phyloP scores from a whole-genome alignment of 2,888 invertebrate species.

The Eretmocerus hayati region DNA sequence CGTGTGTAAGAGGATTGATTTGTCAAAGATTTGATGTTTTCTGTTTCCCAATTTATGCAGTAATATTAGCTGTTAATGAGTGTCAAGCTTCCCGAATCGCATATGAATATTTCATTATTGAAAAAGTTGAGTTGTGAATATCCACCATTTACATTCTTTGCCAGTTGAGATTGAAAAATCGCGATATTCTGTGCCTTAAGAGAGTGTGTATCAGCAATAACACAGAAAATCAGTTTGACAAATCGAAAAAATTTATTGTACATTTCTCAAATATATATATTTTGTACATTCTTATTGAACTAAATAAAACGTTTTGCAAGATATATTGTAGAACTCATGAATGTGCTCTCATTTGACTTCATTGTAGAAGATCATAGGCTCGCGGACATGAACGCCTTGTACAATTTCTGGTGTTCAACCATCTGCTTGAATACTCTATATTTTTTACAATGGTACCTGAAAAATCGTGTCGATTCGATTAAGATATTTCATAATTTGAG shows the following conservation, averaged over 20 bases:
- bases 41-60: slow-evolving; percentile 9
- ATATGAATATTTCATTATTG: too few species aligned
- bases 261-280: slow-evolving; percentile 20
- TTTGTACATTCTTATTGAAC: slow-evolving; percentile 20
- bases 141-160: slow-evolving; percentile 6
- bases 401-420: slow-evolving; percentile 63
- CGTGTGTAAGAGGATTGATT: too few species aligned
- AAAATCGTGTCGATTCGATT: too few species aligned
- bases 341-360: not conserved
- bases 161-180: slow-evolving; percentile 18
- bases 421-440: slow-evolving; percentile 77
- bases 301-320: slow-evolving; percentile 19
- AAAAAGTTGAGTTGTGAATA: too few species aligned
- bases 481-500: not conserved
- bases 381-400: slow-evolving; percentile 22
- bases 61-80: not conserved
- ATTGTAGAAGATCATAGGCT: too few species aligned
- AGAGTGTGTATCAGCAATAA: slow-evolving; percentile 19
- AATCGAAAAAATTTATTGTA: slow-evolving; percentile 17
- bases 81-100: too few species aligned
- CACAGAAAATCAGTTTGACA: slow-evolving; percentile 9
- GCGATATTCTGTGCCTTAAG: slow-evolving; percentile 18
- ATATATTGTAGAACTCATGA: not conserved
- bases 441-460: slow-evolving; percentile 74
- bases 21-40: too few species aligned